phyloP scores from a whole-genome alignment of 1,140 invertebrate species.

The Ceratitis capitata region DNA sequence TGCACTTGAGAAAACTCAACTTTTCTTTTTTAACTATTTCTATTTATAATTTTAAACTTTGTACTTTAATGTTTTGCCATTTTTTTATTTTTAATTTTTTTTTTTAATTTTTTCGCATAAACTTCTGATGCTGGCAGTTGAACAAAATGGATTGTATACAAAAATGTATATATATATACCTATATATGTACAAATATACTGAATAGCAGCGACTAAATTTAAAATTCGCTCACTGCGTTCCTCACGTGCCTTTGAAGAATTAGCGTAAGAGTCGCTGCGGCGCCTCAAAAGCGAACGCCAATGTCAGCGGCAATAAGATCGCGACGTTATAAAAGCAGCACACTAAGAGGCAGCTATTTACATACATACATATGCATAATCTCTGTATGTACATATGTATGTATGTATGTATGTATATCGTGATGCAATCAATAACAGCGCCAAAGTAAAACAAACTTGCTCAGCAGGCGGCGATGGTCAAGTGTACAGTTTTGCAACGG shows the following conservation, averaged over 20 bases:
- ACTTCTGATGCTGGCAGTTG: not conserved
- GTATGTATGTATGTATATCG: no score
- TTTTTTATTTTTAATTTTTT: not conserved
- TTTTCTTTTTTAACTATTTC: not conserved
- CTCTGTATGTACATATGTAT: not conserved
- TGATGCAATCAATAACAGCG: no score
- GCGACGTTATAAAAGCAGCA: no score
- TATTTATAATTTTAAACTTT: not conserved
- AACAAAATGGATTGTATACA: not conserved
- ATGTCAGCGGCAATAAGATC: not conserved
- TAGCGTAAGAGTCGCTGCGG: constrained; percentile 41
- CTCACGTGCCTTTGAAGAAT: constrained; percentile 41
- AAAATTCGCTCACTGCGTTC: constrained; percentile 36
- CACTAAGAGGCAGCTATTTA: no score
- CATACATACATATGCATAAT: not conserved
- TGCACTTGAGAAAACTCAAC: not conserved
- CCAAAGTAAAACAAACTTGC: not conserved
- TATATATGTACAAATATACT: no score
- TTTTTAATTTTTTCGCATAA: not conserved
- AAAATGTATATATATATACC: not conserved
- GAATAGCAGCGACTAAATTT: constrained; percentile 18
- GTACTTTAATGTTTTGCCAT: not conserved
- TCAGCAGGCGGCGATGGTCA: not conserved
- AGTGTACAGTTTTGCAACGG: not conserved
- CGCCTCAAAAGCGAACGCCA: not conserved